Percentiles rank a stretch among this genome's conserved stretches.
These are phyloP conservation scores for Chymomyza amoena DNA, from an alignment of 2,888 invertebrate species.

Conservation along the genomic window DNA sequence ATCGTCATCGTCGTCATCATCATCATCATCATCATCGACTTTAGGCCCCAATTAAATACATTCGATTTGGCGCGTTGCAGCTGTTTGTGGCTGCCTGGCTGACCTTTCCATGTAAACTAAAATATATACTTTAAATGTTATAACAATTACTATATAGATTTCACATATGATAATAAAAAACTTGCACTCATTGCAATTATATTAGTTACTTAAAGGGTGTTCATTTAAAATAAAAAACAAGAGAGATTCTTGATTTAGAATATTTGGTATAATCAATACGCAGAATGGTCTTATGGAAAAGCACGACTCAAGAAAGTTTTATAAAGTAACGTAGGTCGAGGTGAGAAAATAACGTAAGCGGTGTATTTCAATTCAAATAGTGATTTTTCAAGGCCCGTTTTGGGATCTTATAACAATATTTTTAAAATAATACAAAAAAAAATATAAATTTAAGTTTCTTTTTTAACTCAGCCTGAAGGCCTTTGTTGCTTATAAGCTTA, in stretches of 20 bases:
- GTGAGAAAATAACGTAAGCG: no score
- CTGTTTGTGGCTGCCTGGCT: conserved; percentile 21
- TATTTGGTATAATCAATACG: no score
- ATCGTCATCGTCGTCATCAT: background rate
- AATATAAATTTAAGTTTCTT: no score
- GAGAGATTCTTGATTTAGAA: background rate
- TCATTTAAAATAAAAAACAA: background rate
- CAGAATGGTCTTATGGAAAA: no score
- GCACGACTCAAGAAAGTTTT: no score
- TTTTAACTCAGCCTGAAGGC: no score
- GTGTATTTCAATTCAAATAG: no score
- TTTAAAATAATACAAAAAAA: no score
- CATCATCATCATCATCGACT: background rate
- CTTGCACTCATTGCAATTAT: background rate
- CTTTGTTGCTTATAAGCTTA: no score
- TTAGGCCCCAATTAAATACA: background rate
- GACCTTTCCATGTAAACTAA: conserved; percentile 33
- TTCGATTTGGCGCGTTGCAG: conserved; percentile 8
- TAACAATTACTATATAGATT: background rate
- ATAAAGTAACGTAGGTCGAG: no score
- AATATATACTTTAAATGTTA: background rate
- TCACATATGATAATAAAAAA: background rate
- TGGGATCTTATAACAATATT: no score
- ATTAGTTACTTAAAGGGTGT: background rate
- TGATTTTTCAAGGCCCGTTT: no score